Evolutionary conservation across 2,113 vertebrate genomes (phyloP).

Genomic region (Elgaria multicarinata): DNA sequence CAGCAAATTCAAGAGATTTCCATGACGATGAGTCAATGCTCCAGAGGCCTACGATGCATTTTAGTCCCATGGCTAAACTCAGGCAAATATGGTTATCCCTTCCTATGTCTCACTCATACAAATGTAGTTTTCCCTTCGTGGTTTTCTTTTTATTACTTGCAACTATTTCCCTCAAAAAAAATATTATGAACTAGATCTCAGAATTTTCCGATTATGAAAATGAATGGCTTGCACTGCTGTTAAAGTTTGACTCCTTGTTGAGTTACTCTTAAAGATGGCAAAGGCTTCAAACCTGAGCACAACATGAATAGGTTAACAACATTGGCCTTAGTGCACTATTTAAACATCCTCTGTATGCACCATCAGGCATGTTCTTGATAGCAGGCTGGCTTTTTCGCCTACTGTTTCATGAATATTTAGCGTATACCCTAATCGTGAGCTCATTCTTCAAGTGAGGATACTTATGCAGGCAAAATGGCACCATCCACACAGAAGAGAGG

Average conservation of each 20-base stretch:
- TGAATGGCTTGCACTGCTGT: not conserved
- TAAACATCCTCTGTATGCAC: not conserved
- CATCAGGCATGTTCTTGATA: not conserved
- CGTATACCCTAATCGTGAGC: not conserved
- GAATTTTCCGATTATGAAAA: not conserved
- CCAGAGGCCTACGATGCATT: not conserved
- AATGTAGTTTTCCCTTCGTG: not conserved
- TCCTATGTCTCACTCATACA: not conserved
- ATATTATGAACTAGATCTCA: not conserved
- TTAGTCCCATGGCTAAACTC: not conserved
- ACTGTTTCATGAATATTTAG: not conserved
- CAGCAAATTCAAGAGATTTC: slow-evolving; percentile 16
- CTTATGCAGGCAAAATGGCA: not conserved
- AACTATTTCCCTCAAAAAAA: not conserved
- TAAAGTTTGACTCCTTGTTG: not conserved
- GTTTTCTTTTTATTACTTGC: not conserved
- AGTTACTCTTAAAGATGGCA: not conserved
- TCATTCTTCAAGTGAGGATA: not conserved
- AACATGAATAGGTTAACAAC: not conserved
- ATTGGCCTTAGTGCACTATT: not conserved
- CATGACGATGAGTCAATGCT: slow-evolving; percentile 16
- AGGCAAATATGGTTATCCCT: not conserved
- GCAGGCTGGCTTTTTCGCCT: not conserved
- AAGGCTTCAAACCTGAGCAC: not conserved
- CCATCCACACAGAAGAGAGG: not conserved